Base-by-base conservation (phyloP, 2,888 invertebrate species). In the Parnassius mnemosyne region DNA sequence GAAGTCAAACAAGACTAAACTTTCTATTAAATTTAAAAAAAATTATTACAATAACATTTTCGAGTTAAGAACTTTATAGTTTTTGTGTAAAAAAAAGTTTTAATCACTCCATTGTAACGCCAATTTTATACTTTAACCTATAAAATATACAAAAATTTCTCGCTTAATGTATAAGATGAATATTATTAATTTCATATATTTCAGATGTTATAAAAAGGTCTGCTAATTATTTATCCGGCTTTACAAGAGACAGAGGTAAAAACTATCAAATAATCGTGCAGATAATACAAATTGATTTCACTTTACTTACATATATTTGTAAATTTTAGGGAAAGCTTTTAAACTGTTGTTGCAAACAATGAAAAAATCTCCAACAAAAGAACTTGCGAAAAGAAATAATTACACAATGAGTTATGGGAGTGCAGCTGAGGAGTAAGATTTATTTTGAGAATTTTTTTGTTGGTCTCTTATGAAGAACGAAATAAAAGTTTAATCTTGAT, bases 181-280 rank as follows among this genome's bases (percentile, higher is more conserved):
- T 25, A 25, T 25, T 25, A 25, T 7, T 25, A 25, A 25, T 25
- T 25, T 25, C 25, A 25, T 65, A 65, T 43, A 53, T 83, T 85
- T 46, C 79, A 88, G 87, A 71, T 47, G 81, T 81, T 0, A 71
- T 86, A 47, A 68, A 65, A 0, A 71, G 80, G 44, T 79, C 80
- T 61, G 76, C 77, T 5, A 75, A 79, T 63, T 87, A 86, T 63
- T 71, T 87, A 54, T 87, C 88, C 3, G 84, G 75, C 10, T 85
- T 80, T 68, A 67, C 75, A 20, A 79, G 85, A 34, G 86, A 87
- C 54, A 74, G 85, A 79, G 83, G 88, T 87, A 64, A 58, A 69
- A 68, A 9, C 58, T 55, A 10, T 54, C 1, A 25, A 12, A 16
- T 55, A 1, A 42, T 3, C 5, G 46, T 11, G 11, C 1, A 10